Evolutionary conservation across 2,888 invertebrate species (phyloP), one percentile per base, ranked within the genome.

Genomic region (Nomada fabriciana): DNA sequence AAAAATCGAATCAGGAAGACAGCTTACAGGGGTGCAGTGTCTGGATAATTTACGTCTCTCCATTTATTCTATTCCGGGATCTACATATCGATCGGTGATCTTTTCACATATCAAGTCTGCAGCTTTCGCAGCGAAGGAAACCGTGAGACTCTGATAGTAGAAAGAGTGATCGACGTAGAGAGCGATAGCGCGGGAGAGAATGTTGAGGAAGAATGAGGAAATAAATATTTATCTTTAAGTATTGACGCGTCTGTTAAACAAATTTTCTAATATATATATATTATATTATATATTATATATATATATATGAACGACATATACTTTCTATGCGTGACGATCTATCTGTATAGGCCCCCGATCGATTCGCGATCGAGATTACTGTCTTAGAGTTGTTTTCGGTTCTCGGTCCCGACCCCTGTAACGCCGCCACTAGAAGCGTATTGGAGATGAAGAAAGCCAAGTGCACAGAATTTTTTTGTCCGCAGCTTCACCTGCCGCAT

Each of bases 31-130:
- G 82, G 65, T 11, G 64, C 23, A 65, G 70, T n/a, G 47, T 13
- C 29, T 29, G 50, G 15, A 55, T 20, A 75, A 47, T 82, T 82
- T 53, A 64, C 64, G 77, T 87, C 80, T 87, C 76, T 74, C 71
- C 78, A 74, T 86, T 85, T 80, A 80, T 80, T 85, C 74, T 81
- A 87, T 85, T 87, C 77, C 81, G 70, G 55, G 57, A 74, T 84
- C 88, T 70, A 88, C 76, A 86, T 88, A 86, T 88, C 80, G 88
- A 86, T 83, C 80, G 70, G 86, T 88, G 88, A 88, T 88, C 82
- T 79, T 81, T 81, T 84, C 83, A 86, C 87, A 88, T 88, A 88
- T 88, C 87, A 88, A 36, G 60, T 84, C 75, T 78, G 76, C 78
- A 78, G 47, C 61, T 76, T 77, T 82, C 63, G 79, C 61, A 59